Evolutionary conservation across 2,113 vertebrate species (phyloP).

Genomic region (Phyllostomus hastatus): DNA sequence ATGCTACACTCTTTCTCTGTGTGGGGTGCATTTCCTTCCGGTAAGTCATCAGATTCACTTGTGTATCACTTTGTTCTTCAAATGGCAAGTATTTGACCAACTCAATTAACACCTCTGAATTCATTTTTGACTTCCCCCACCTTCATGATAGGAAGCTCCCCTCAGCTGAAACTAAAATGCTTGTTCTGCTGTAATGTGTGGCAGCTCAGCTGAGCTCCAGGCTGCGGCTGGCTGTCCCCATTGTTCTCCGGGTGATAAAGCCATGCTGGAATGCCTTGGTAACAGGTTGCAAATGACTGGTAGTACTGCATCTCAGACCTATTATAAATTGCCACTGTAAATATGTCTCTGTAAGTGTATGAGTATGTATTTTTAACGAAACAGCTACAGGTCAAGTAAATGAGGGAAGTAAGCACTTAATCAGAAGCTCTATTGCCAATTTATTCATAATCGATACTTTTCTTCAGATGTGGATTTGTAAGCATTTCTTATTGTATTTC

Average conservation of each 20-base stretch:
- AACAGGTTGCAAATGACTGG: background rate
- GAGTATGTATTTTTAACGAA: slow-evolving; percentile 61
- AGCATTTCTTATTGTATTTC: slow-evolving; percentile 69
- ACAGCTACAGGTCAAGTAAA: slow-evolving; percentile 62
- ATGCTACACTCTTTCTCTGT: background rate
- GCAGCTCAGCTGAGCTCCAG: background rate
- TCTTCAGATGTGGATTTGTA: slow-evolving; percentile 69
- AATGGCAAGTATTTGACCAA: background rate
- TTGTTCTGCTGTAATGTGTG: background rate
- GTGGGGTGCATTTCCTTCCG: background rate
- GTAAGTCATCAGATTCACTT: background rate
- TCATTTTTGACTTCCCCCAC: background rate
- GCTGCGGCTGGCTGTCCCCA: background rate
- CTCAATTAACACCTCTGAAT: background rate
- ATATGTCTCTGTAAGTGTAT: background rate
- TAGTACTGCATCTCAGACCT: background rate
- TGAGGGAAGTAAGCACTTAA: slow-evolving; percentile 68
- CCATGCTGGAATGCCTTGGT: background rate
- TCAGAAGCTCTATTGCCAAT: slow-evolving; percentile 73
- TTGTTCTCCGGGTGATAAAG: background rate
- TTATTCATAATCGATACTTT: slow-evolving; percentile 76
- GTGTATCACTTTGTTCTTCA: background rate
- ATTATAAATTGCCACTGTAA: slow-evolving; percentile 56
- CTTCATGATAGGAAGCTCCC: background rate
- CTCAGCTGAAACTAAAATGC: background rate